Evolutionary conservation across 2,888 invertebrate genomes (phyloP), one percentile per base, ranked within the genome.

Genomic region (Anthoptus insignis): DNA sequence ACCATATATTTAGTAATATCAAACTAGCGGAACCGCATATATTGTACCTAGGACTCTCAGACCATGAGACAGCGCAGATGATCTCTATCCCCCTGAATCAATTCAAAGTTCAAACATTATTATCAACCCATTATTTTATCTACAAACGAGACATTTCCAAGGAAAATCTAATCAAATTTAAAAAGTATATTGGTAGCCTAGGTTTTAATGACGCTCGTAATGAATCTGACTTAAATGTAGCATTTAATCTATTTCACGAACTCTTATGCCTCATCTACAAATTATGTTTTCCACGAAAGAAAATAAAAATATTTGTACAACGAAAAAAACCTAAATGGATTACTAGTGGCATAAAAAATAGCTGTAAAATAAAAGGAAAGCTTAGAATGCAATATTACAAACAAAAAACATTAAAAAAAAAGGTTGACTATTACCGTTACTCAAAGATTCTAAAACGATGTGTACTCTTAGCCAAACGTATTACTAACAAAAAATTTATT

Each of bases 1-100:
- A 71, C 9, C 65, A 65, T 21, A 66, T 71, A 19, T 19, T 54
- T 0, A 63, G 61, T 22, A 63, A 63, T 34, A 53, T 54, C n/a
- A 34, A 21, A 19, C 21, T 32, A 1, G 13, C 27, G 3, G 13
- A 32, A 16, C 13, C 29, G 5, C 7, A 6, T 27, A 6, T 57
- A 8, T 37, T 57, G 19, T 16, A 9, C 0, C 19, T 57, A 14
- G 42, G 42, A 1, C n/a, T 57, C 6, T 57, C 56, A 11, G 56
- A 57, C n/a, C 56, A 57, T 9, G 56, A 57, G 6, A 42, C 56
- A 11, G 56, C 27, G 0, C 56, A 57, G 29, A 29, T 57, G 42
- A n/a, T 57, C 11, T 34, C 34, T 13, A 4, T 34, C 4, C 34
- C 34, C 11, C 3, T 34, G n/a, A 7, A 24, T 4, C 7, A 5